A percentile compares a stretch with the other conserved stretches of the same genome.
Conservation (phyloP, 2,113 vertebrate species). For the Marcusenius ussheri region DNA sequence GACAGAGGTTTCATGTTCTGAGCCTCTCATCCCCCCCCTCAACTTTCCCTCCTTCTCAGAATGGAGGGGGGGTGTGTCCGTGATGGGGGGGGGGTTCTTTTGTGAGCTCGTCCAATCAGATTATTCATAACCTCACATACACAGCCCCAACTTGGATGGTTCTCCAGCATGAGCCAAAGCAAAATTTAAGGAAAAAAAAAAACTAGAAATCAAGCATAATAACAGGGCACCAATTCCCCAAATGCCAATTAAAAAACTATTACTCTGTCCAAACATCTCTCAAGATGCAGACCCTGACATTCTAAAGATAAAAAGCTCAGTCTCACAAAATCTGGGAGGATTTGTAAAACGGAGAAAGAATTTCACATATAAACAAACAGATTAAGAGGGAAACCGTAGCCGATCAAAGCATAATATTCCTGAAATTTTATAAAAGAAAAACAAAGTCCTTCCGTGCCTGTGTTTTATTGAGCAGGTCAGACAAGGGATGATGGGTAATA, state of each 20-base stretch:
- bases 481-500: background rate
- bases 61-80: background rate
- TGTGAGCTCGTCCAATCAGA: slow-evolving; percentile 12
- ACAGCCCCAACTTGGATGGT: slow-evolving; percentile 31
- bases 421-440: background rate
- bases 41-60: background rate
- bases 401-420: background rate
- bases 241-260: slow-evolving; percentile 7
- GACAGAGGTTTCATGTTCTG: slow-evolving; percentile 41
- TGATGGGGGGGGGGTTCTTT: slow-evolving; percentile 16
- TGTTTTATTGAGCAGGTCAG: background rate
- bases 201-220: background rate
- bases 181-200: background rate
- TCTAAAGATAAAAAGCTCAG: background rate
- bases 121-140: slow-evolving; percentile 61
- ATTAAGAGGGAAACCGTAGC: background rate
- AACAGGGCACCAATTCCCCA: background rate
- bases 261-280: background rate
- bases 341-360: background rate
- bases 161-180: background rate
- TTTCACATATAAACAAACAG: background rate
- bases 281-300: background rate
- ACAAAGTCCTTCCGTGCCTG: background rate
- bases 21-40: slow-evolving; percentile 41
- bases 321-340: background rate